Base-by-base conservation (phyloP, 2,797 vertebrate genomes). In the Liparis tanakae region DNA sequence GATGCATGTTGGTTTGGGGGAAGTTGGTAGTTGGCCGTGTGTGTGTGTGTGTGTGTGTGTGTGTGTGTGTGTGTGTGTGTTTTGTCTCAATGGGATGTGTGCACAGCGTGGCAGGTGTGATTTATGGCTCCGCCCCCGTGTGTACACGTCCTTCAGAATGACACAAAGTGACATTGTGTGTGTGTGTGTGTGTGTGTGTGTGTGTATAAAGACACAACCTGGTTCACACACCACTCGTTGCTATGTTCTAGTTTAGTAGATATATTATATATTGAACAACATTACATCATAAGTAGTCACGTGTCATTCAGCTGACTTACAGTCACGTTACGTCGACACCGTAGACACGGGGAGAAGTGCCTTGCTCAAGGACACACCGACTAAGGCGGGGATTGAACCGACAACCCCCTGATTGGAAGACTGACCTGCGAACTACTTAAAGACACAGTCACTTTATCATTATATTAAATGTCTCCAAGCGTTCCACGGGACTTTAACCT, bases 111-210 rank as follows among this genome's bases (percentile, higher is more conserved):
- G 62, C 75, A 9, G 54, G 68, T 86, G 88, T 86, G 90, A 92
- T 92, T 90, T 81, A 75, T 85, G 20, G 67, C 70, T 80, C 61
- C 70, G 72, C 82, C 18, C 58, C 67, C 79, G 68, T 88, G 84
- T 88, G 72, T 80, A 59, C 56, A 73, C 57, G 82, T 81, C 85
- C 85, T 85, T 92, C 77, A 88, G 60, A 66, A 46, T 80, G 74
- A 33, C 71, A 82, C 77, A 74, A 71, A 68, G 70, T 76, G 46
- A 65, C 48, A 67, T 51, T 56, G 39, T 59, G n/a, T n/a, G n/a
- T n/a, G n/a, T 74, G 67, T 25, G 50, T 25, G 20, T 53, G 50
- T 51, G n/a, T 22, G n/a, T 51, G n/a, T 51, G 33, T 30, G 7
- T 54, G 36, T 65, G 55, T 74, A 72, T 39, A 48, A 48, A 76